phyloP scores from a whole-genome alignment of 64 coral and sea anemone genomes.

The Orbicella faveolata region DNA sequence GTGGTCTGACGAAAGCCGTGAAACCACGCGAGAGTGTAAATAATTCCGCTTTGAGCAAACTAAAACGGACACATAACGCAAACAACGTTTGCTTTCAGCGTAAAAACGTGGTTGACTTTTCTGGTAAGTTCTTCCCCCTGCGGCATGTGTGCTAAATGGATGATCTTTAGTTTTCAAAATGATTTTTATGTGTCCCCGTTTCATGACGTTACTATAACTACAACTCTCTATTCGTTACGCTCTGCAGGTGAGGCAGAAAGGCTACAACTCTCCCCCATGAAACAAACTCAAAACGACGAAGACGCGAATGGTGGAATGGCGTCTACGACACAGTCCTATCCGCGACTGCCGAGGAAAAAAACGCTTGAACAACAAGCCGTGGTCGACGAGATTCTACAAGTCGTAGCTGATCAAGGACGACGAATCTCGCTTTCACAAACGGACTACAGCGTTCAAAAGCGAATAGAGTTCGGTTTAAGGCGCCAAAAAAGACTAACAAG shows the following conservation, averaged over 20 bases:
- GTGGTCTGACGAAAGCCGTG: neutral
- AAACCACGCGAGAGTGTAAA: neutral
- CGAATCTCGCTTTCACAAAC: conserved; percentile 50
- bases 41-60: neutral
- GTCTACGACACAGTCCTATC: neutral
- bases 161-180: neutral
- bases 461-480: conserved; percentile 23
- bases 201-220: conserved; percentile 14
- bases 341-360: conserved; percentile 34
- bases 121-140: conserved; percentile 14
- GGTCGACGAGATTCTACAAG: conserved; percentile 53
- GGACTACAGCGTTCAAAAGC: conserved; percentile 62
- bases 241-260: conserved; percentile 3
- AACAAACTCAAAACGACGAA: conserved; percentile 6
- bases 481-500: conserved; percentile 27
- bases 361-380: conserved; percentile 34
- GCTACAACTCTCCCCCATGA: conserved; percentile 2
- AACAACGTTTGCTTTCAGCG: neutral
- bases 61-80: neutral
- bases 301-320: neutral
- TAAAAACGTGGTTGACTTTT: neutral
- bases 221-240: conserved; percentile 14
- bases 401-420: conserved; percentile 50
- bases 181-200: neutral
- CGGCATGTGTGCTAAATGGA: neutral